Conservation (phyloP, 2,888 invertebrate genomes). For the Caenorhabditis becei region DNA sequence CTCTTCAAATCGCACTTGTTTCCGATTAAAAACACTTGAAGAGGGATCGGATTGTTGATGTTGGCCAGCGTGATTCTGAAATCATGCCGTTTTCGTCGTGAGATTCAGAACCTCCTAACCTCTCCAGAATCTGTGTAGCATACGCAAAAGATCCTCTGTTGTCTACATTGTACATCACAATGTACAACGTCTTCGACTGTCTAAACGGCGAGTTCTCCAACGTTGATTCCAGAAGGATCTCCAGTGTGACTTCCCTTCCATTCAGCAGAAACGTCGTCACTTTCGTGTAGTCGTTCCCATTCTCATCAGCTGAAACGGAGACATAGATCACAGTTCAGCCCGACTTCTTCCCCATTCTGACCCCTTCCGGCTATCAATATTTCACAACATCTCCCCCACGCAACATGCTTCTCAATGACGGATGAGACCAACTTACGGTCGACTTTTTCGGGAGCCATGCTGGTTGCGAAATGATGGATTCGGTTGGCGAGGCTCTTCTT, state of each 20-base stretch:
- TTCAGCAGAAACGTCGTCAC: conserved; percentile 74
- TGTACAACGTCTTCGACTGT: conserved; percentile 68
- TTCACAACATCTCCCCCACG: conserved; percentile 17
- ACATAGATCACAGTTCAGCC: not conserved
- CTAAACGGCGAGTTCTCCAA: conserved; percentile 69
- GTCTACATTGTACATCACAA: conserved; percentile 78
- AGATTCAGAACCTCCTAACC: conserved; percentile 36
- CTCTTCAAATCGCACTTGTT: conserved; percentile 79
- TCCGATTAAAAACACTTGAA: conserved; percentile 73
- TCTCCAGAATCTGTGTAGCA: conserved; percentile 76
- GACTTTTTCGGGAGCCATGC: conserved; percentile 57
- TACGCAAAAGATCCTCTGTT: conserved; percentile 74
- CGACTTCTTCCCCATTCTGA: conserved; percentile 30
- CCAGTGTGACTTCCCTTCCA: conserved; percentile 76
- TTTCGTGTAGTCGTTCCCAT: conserved; percentile 50
- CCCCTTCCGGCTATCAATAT: conserved; percentile 15
- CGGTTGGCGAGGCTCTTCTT: conserved; percentile 76
- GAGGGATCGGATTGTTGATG: conserved; percentile 41
- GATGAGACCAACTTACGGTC: conserved; percentile 50
- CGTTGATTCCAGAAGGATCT: conserved; percentile 77
- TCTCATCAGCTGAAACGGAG: conserved; percentile 48
- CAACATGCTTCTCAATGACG: conserved; percentile 2
- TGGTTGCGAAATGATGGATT: conserved; percentile 73
- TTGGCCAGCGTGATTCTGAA: conserved; percentile 59
- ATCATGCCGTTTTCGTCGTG: conserved; percentile 1